These are phyloP conservation scores for Bombus sylvicola DNA, from an alignment of 1,140 invertebrate genomes.

Conservation along the genomic window DNA sequence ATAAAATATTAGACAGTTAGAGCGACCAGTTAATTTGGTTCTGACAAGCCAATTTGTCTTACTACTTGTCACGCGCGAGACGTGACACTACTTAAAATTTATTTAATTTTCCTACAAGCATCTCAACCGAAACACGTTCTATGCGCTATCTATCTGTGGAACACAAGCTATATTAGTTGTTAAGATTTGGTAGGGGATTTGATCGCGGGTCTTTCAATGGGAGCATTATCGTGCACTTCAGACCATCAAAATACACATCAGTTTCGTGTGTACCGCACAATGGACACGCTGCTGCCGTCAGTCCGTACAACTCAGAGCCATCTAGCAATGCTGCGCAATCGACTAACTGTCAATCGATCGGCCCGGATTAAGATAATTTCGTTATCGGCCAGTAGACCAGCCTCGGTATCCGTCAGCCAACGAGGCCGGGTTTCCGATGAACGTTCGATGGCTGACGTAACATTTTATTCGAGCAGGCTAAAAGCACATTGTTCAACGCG, in stretches of 20 bases:
- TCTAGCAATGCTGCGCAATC: constrained; percentile 66
- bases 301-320: constrained; percentile 50
- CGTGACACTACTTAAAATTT: no score
- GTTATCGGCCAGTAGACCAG: constrained; percentile 66
- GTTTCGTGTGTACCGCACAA: constrained; percentile 61
- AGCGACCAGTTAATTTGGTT: background rate
- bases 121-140: background rate
- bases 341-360: constrained; percentile 75
- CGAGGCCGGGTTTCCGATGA: constrained; percentile 66
- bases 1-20: background rate
- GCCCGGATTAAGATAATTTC: constrained; percentile 74
- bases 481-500: constrained; percentile 51
- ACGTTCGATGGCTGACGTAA: constrained; percentile 65
- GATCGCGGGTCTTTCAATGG: constrained; percentile 53
- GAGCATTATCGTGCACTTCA: constrained; percentile 60
- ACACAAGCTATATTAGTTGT: constrained; percentile 28
- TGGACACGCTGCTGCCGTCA: constrained; percentile 64
- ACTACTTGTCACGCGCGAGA: no score
- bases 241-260: constrained; percentile 64
- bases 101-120: no score
- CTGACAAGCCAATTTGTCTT: background rate
- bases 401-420: constrained; percentile 65
- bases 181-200: constrained; percentile 37
- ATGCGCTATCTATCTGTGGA: constrained; percentile 7
- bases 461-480: constrained; percentile 64